These are phyloP conservation scores for Papilio dardanus DNA, from an alignment of 1,140 invertebrate genomes.

Conservation along the genomic window DNA sequence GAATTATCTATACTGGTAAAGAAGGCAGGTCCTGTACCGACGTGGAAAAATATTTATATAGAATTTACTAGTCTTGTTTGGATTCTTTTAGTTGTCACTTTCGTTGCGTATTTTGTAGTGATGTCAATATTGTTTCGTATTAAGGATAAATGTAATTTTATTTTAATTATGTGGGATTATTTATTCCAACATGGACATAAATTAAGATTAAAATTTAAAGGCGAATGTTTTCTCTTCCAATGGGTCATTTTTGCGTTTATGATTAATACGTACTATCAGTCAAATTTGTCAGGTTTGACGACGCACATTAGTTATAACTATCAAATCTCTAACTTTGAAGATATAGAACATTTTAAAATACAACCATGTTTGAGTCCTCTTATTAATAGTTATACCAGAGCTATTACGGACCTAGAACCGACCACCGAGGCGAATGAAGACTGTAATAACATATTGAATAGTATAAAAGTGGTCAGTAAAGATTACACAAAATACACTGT, in stretches of 20 bases:
- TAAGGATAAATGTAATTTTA: slow-evolving; percentile 49
- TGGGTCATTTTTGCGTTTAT: slow-evolving; percentile 49
- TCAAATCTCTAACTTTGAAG: slow-evolving; percentile 41
- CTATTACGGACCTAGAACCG: not conserved
- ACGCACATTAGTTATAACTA: slow-evolving; percentile 38
- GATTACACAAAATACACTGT: slow-evolving; percentile 40
- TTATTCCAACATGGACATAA: slow-evolving; percentile 47
- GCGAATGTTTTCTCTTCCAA: slow-evolving; percentile 36
- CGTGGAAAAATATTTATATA: slow-evolving; percentile 55
- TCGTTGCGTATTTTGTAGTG: slow-evolving; percentile 49
- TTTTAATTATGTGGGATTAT: slow-evolving; percentile 52
- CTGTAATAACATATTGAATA: slow-evolving; percentile 40
- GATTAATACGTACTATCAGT: slow-evolving; percentile 42
- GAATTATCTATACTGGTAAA: slow-evolving; percentile 55
- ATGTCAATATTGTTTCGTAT: slow-evolving; percentile 44
- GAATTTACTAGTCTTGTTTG: slow-evolving; percentile 61
- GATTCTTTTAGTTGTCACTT: slow-evolving; percentile 49
- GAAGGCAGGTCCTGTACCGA: slow-evolving; percentile 45
- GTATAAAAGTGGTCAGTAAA: slow-evolving; percentile 41
- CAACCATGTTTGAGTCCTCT: slow-evolving; percentile 8
- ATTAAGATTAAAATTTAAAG: slow-evolving; percentile 28
- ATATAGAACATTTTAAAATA: slow-evolving; percentile 31
- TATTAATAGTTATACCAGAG: not conserved
- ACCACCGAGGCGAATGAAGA: not conserved
- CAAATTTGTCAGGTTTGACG: slow-evolving; percentile 41